Evolutionary conservation across 2,888 invertebrate genomes (phyloP), one percentile per base, ranked within the genome.

Genomic region (Acleris emargana): DNA sequence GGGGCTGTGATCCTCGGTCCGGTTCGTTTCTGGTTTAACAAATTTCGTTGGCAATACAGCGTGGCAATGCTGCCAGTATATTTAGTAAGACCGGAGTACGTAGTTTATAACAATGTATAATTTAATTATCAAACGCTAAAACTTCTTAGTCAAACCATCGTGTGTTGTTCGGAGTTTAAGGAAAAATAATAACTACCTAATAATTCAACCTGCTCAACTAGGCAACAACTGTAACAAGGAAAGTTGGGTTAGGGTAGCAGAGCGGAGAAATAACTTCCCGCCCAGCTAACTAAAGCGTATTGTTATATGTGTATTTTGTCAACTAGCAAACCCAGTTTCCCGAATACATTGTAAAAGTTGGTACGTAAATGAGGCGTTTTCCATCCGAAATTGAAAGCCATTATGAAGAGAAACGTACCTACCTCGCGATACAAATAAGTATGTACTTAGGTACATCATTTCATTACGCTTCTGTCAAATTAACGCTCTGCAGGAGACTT

Each of bases 381-480:
- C n/a, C 28, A 51, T 3, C 50, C 25, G 47, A 28, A 64, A 13
- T 53, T 57, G 60, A 50, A 61, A 58, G 57, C 64, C 67, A 71
- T 71, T 71, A 74, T 54, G 68, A 50, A 61, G 61, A 49, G 57
- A 49, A 22, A 62, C 53, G 18, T 45, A 52, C 38, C 18, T 58
- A 58, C 47, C 25, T 49, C 28, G 17, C 28, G 54, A 62, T 47
- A 52, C 9, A 61, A 32, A 18, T 51, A 47, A 59, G 57, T 54
- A 60, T 62, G 20, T n/a, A 3, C 4, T 13, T 55, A 67, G 42
- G 51, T 64, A 54, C 72, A 73, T 74, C 70, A 74, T 75, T 75
- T 74, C 70, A 74, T 75, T 75, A 72, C 58, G 64, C 72, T 67
- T 76, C 68, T 73, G 71, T 71, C 73, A 78, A 25, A 80, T 79